phyloP scores from a whole-genome alignment of 2,888 invertebrate species.

The Rhodophaea formosa region DNA sequence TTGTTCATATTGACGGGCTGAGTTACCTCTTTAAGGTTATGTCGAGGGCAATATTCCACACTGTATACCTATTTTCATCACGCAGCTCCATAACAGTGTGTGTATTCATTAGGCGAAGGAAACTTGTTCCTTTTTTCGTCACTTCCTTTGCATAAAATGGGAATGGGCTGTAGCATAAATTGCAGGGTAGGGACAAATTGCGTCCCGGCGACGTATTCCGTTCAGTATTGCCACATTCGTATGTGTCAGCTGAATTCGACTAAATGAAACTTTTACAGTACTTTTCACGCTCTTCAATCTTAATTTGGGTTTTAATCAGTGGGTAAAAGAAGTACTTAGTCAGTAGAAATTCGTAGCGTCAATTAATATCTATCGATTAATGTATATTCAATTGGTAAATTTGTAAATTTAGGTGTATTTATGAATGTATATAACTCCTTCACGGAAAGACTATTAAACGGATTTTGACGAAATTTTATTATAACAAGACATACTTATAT shows the following conservation, averaged over 20 bases:
- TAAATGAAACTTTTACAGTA: slow-evolving; percentile 62
- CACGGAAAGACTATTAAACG: too few relatives aligned
- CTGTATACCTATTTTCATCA: neutral
- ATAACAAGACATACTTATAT: too few relatives aligned
- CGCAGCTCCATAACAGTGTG: slow-evolving; percentile 32
- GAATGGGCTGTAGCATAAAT: slow-evolving; percentile 69
- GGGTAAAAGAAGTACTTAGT: slow-evolving; percentile 49
- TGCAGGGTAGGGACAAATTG: slow-evolving; percentile 71
- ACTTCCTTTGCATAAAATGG: slow-evolving; percentile 62
- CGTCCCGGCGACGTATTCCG: slow-evolving; percentile 66
- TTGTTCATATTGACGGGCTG: too few relatives aligned
- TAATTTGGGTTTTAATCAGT: slow-evolving; percentile 60
- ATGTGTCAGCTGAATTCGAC: slow-evolving; percentile 55
- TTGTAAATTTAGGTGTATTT: too few relatives aligned
- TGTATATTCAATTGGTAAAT: too few relatives aligned
- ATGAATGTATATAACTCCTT: too few relatives aligned
- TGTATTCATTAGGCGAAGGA: slow-evolving; percentile 45
- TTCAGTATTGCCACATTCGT: slow-evolving; percentile 53
- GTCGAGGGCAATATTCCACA: too few relatives aligned
- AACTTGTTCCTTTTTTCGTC: slow-evolving; percentile 53
- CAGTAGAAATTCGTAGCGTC: slow-evolving; percentile 9
- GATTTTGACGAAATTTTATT: too few relatives aligned
- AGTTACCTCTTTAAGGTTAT: too few relatives aligned
- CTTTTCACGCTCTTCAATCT: slow-evolving; percentile 43
- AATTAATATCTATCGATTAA: too few relatives aligned